A percentile compares a stretch with the other conserved stretches of the same genome.
These are phyloP conservation scores for Heteropelma amictum DNA, from an alignment of 2,888 invertebrate species.

Conservation along the genomic window DNA sequence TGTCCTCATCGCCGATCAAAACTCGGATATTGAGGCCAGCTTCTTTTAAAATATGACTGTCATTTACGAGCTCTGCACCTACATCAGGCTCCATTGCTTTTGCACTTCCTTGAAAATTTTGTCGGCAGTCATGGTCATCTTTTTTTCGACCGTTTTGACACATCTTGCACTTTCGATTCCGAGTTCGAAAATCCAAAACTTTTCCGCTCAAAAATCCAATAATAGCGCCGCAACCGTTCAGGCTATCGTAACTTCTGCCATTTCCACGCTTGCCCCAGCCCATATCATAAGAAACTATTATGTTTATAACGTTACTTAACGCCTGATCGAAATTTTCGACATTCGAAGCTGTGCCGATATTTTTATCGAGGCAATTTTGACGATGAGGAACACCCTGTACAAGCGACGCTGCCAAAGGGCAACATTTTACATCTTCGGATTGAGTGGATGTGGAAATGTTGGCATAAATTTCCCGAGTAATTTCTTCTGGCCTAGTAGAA, in stretches of 20 bases:
- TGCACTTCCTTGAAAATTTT: neutral
- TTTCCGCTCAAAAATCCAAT: conserved; percentile 18
- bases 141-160: neutral
- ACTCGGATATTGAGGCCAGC: neutral
- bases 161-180: conserved; percentile 15
- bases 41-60: neutral
- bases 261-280: conserved; percentile 32
- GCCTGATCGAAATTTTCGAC: conserved; percentile 11
- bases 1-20: conserved; percentile 33
- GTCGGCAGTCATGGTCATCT: neutral
- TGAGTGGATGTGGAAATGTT: too few relatives aligned
- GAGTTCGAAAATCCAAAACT: conserved; percentile 29
- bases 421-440: neutral
- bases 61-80: neutral
- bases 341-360: neutral
- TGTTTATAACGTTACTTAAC: conserved; percentile 9
- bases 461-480: too few relatives aligned
- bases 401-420: too few relatives aligned
- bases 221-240: conserved; percentile 48
- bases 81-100: too few relatives aligned
- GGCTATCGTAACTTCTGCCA: conserved; percentile 48
- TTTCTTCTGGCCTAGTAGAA: too few relatives aligned
- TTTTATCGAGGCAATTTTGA: neutral
- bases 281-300: conserved; percentile 39
- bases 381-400: neutral